Conservation (phyloP, 2,888 invertebrate species). For the Corbicula japonica region DNA sequence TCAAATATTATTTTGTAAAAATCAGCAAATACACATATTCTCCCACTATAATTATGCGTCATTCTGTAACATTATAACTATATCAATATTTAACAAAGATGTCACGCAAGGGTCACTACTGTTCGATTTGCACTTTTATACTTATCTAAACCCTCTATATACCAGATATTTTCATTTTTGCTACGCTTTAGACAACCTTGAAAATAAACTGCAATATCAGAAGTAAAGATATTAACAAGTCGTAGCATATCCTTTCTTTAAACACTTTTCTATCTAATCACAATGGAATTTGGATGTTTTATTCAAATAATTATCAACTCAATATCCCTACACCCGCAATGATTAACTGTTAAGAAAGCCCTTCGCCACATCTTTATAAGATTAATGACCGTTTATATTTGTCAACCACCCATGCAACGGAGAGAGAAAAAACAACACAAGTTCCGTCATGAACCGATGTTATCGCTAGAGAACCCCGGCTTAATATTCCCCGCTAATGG, state of each 20-base stretch:
- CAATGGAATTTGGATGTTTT: conserved; percentile 45
- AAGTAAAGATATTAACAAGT: conserved; percentile 46
- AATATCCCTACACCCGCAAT: neutral
- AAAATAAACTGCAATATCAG: too few relatives aligned
- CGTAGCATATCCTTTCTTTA: conserved; percentile 41
- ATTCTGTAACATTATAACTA: too few relatives aligned
- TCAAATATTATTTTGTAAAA: conserved; percentile 2
- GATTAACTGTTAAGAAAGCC: conserved; percentile 1
- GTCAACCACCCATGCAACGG: conserved; percentile 25
- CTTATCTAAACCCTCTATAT: too few relatives aligned
- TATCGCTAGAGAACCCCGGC: conserved; percentile 32
- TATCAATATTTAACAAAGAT: too few relatives aligned
- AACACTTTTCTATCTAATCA: conserved; percentile 35
- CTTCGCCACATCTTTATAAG: conserved; percentile 2
- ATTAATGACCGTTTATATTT: conserved; percentile 22
- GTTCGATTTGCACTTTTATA: too few relatives aligned
- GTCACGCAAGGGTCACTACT: too few relatives aligned
- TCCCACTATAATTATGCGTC: too few relatives aligned
- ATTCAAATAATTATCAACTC: conserved; percentile 10
- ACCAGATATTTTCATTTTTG: too few relatives aligned
- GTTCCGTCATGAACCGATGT: conserved; percentile 26
- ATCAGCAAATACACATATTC: too few relatives aligned
- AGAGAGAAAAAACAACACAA: conserved; percentile 18
- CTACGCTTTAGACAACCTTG: too few relatives aligned
- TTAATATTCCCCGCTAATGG: conserved; percentile 26